These are phyloP conservation scores for Drosophila teissieri DNA, from an alignment of 1,140 invertebrate species.

Conservation along the genomic window DNA sequence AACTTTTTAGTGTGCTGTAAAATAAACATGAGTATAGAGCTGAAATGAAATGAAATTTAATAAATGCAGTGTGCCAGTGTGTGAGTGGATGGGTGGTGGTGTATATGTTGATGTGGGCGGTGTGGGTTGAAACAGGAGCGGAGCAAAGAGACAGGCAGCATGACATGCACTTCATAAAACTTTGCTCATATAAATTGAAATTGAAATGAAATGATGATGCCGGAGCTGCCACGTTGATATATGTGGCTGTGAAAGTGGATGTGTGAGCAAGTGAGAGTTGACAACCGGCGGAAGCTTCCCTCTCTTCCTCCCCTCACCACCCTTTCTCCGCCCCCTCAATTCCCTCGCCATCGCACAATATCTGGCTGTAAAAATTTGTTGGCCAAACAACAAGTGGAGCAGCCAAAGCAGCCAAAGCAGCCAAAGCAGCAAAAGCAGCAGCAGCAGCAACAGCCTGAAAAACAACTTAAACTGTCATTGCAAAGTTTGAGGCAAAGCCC, in stretches of 20 bases:
- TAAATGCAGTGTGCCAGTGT: constrained; percentile 58
- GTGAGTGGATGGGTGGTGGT: background rate
- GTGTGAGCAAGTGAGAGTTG: constrained; percentile 46
- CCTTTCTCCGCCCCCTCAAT: background rate
- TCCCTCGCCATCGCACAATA: constrained; percentile 11
- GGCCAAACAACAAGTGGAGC: constrained; percentile 75
- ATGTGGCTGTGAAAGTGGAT: background rate
- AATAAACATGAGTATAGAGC: constrained; percentile 74
- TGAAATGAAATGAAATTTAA: constrained; percentile 80
- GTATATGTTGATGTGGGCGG: background rate
- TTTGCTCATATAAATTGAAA: constrained; percentile 82
- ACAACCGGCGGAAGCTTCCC: constrained; percentile 39
- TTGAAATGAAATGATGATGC: constrained; percentile 74
- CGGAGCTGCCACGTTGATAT: constrained; percentile 37
- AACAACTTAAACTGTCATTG: constrained; percentile 82
- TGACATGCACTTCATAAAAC: constrained; percentile 81
- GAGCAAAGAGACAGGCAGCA: constrained; percentile 50
- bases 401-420: constrained; percentile 21
- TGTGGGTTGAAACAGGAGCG: constrained; percentile 8
- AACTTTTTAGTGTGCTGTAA: constrained; percentile 76
- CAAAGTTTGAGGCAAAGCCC: constrained; percentile 60
- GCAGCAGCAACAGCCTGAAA: constrained; percentile 48
- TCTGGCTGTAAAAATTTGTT: constrained; percentile 68
- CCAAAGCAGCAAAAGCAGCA: constrained; percentile 29
- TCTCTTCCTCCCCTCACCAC: background rate